These are phyloP conservation scores for Heliocidaris tuberculata DNA, from an alignment of 35 echinoderm and acorn worm species.

Conservation along the genomic window DNA sequence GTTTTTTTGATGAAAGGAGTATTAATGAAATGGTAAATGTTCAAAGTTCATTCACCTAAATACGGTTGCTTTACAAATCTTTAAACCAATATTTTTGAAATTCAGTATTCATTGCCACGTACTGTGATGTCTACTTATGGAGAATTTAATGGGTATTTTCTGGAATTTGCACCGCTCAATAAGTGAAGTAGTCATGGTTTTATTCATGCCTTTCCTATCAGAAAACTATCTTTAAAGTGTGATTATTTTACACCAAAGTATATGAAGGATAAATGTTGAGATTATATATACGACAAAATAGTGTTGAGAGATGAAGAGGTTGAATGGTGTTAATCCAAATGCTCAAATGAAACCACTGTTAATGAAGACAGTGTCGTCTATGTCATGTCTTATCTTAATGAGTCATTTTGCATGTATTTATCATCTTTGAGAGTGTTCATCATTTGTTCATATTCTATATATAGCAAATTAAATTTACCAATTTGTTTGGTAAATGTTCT, in stretches of 20 bases:
- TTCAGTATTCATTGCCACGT: background rate
- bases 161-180: background rate
- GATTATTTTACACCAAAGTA: background rate
- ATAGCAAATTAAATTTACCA: conserved; percentile 19
- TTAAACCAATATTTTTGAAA: background rate
- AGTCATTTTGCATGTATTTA: background rate
- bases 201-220: background rate
- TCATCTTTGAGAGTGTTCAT: background rate
- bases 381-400: background rate
- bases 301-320: background rate
- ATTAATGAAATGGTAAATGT: background rate
- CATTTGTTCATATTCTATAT: conserved; percentile 10
- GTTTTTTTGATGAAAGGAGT: background rate
- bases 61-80: too few species aligned
- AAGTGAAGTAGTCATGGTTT: background rate
- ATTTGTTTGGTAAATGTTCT: background rate
- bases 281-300: background rate
- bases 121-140: background rate
- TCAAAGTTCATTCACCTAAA: too few species aligned
- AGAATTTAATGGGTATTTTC: background rate
- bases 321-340: background rate
- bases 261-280: background rate
- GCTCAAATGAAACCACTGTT: background rate
- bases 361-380: background rate
- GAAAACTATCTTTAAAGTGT: background rate